These are phyloP conservation scores for Tanypteryx hageni DNA, from an alignment of 2,888 invertebrate species.

Conservation along the genomic window DNA sequence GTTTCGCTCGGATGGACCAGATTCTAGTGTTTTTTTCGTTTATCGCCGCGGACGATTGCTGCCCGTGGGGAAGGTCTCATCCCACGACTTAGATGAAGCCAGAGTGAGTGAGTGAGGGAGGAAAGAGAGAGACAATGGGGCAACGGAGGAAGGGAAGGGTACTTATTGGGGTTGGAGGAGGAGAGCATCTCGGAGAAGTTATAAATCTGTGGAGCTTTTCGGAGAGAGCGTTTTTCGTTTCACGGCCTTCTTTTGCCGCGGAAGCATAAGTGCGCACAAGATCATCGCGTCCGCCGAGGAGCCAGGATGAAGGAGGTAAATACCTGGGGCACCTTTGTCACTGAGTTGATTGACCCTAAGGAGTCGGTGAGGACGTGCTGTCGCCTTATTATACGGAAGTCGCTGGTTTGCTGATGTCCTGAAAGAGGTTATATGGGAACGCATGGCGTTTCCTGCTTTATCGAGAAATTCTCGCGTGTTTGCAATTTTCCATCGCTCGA, in stretches of 20 bases:
- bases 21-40: background rate
- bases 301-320: conserved; percentile 56
- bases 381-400: background rate
- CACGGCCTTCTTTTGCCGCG: conserved; percentile 12
- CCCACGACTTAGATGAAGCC: background rate
- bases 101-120: background rate
- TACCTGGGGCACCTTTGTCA: background rate
- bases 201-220: conserved; percentile 28
- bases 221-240: conserved; percentile 61
- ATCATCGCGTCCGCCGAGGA: background rate
- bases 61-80: background rate
- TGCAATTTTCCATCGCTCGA: background rate
- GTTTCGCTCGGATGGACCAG: conserved; percentile 25
- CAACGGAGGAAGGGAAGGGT: background rate
- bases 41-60: background rate
- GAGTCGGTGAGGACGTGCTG: background rate
- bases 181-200: conserved; percentile 18
- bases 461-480: conserved; percentile 10
- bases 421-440: background rate
- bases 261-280: conserved; percentile 18
- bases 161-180: background rate
- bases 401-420: background rate
- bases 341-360: background rate
- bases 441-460: conserved; percentile 5
- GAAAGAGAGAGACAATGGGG: background rate